phyloP scores from a whole-genome alignment of 2,797 vertebrate species.

The Bradypodion ventrale region DNA sequence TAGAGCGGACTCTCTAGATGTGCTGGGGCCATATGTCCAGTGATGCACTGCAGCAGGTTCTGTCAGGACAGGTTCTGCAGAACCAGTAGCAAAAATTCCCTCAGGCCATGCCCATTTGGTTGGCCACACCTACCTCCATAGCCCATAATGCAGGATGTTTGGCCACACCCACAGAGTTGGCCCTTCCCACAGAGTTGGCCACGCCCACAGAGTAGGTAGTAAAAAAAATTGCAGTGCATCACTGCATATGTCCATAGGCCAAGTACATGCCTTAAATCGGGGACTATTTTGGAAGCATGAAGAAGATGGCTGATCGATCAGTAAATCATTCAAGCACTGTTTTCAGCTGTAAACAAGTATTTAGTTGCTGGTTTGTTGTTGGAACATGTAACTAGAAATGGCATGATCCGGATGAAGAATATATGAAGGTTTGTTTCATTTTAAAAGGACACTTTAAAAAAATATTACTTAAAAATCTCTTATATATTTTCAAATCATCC shows the following conservation, averaged over 20 bases:
- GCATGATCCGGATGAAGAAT: neutral
- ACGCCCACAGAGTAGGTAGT: too few relatives aligned
- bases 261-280: neutral
- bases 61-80: too few relatives aligned
- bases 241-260: neutral
- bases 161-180: too few relatives aligned
- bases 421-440: neutral
- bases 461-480: conserved; percentile 8
- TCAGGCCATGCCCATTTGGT: too few relatives aligned
- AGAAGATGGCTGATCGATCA: neutral
- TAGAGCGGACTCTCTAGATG: neutral
- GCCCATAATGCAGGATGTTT: too few relatives aligned
- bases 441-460: neutral
- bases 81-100: too few relatives aligned
- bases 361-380: neutral
- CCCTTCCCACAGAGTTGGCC: too few relatives aligned
- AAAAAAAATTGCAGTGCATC: too few relatives aligned
- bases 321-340: neutral
- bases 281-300: neutral
- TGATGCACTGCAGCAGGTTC: too few relatives aligned
- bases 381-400: neutral
- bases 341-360: neutral
- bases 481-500: conserved; percentile 3
- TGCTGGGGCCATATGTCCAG: neutral
- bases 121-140: too few relatives aligned